Percentiles rank a stretch among this genome's conserved stretches.
Evolutionary conservation across 23 tunicate genomes (phyloP).

Genomic region (Aplidium turbinatum): DNA sequence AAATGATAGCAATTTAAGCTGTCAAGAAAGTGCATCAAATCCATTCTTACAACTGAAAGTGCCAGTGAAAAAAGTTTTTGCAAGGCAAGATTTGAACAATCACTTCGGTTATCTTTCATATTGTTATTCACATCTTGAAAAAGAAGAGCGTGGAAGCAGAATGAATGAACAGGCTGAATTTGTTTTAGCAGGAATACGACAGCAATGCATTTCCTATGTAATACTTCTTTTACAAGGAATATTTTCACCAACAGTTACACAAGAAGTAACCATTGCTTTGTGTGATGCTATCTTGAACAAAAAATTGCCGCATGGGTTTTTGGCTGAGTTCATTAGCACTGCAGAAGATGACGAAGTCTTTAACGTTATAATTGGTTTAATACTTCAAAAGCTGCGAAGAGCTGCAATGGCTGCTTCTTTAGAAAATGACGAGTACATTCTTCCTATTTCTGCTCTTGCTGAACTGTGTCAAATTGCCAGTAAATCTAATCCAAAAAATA

Average conservation of each 20-base stretch:
- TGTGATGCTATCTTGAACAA: conserved; percentile 20
- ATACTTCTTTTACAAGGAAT: conserved; percentile 29
- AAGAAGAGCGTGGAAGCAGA: conserved; percentile 3
- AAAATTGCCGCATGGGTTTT: conserved; percentile 37
- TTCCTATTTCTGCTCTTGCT: conserved; percentile 38
- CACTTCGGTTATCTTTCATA: conserved; percentile 10
- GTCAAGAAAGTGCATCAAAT: conserved; percentile 7
- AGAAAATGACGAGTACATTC: conserved; percentile 39
- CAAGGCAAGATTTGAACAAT: background rate
- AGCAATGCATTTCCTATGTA: conserved; percentile 22
- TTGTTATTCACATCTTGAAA: conserved; percentile 5
- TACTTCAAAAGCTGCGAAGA: conserved; percentile 40
- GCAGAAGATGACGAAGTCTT: conserved; percentile 6
- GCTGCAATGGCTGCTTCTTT: conserved; percentile 44
- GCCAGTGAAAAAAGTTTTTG: background rate
- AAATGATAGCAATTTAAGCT: background rate
- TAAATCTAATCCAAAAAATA: conserved; percentile 28
- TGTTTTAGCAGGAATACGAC: conserved; percentile 32
- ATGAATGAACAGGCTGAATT: conserved; percentile 6
- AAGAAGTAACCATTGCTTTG: background rate
- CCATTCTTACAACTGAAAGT: background rate
- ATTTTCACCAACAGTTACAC: background rate
- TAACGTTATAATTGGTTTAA: conserved; percentile 9
- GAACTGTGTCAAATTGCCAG: conserved; percentile 58
- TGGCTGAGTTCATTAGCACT: conserved; percentile 29